Evolutionary conservation across 2,113 vertebrate genomes (phyloP).

Genomic region (Cynoglossus semilaevis): DNA sequence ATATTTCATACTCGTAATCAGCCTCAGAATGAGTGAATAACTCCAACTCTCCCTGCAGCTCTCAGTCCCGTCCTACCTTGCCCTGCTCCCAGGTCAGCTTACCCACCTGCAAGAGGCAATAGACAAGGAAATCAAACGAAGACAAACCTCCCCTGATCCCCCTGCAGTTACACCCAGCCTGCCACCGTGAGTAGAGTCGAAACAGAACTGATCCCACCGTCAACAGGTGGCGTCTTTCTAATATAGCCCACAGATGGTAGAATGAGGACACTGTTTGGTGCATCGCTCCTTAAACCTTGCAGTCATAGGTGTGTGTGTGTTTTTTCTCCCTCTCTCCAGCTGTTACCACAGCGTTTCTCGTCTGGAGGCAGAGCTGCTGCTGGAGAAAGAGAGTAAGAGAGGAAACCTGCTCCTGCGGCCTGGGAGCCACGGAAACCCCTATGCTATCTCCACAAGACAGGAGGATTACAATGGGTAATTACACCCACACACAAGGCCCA

Average conservation of each 20-base stretch:
- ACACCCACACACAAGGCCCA: neutral
- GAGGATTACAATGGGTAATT: constrained; percentile 73
- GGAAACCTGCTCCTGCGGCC: constrained; percentile 84
- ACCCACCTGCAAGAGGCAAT: constrained; percentile 75
- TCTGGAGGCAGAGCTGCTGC: constrained; percentile 75
- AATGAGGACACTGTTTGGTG: too few relatives aligned
- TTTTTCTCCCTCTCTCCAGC: constrained; percentile 36
- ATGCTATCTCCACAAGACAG: constrained; percentile 79
- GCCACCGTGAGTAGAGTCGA: constrained; percentile 63
- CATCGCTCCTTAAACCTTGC: too few relatives aligned
- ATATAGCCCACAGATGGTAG: too few relatives aligned
- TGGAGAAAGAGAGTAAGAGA: constrained; percentile 67
- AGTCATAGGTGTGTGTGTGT: neutral
- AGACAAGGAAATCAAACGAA: constrained; percentile 70
- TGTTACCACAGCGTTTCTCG: constrained; percentile 78
- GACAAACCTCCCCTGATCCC: neutral
- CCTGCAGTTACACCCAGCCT: too few relatives aligned
- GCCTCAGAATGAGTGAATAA: neutral
- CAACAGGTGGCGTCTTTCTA: too few relatives aligned
- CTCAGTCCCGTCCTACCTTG: constrained; percentile 71
- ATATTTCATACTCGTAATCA: too few relatives aligned
- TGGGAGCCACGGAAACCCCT: constrained; percentile 42
- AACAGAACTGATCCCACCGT: too few relatives aligned
- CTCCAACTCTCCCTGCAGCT: constrained; percentile 62
- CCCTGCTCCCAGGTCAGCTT: constrained; percentile 83